Base-by-base conservation (phyloP, 2,113 vertebrate genomes). In the Hucho hucho region DNA sequence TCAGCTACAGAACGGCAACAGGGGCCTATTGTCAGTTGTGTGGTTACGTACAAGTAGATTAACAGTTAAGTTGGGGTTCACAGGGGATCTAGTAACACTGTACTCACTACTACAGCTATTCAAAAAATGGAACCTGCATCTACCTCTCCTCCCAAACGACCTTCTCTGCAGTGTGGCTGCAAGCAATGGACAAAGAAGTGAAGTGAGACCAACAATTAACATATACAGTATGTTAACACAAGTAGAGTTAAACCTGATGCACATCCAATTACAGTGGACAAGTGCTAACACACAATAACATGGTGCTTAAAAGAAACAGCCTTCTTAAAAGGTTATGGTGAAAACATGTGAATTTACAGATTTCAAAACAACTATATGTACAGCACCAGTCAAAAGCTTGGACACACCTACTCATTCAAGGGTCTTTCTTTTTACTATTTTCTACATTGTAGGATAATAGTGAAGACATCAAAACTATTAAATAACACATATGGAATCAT, bases 121-220 rank as follows among this genome's bases (percentile, higher is more conserved):
- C 84, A 92, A 90, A 89, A 91, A 84, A 91, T 90, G 87, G 81
- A 91, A 94, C 93, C 92, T 90, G 82, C 89, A 93, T 96, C 96
- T 98, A 97, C 97, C 97, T 98, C 96, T 95, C 94, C 92, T 95
- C 92, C 94, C 94, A 92, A 95, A 93, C 92, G 96, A 95, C 94
- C 94, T 95, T 95, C 95, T 92, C 49, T 53, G 49, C 81, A 95
- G 92, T 86, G 94, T 93, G 84, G 94, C 96, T 98, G 96, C 64
- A 79, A 94, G 95, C 90, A 95, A 97, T 93, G 94, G 93, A 97
- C 93, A 93, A 84, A 93, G 84, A 92, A 84, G 89, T 89, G 89
- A 92, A 70, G 89, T 91, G 88, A 93, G 86, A 91, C 78, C 81
- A 91, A 69, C 29, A 72, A 43, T 43, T 43, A 43, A 43, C 37